Evolutionary conservation across 2,888 invertebrate genomes (phyloP).

Genomic region (Pardosa pseudoannulata): DNA sequence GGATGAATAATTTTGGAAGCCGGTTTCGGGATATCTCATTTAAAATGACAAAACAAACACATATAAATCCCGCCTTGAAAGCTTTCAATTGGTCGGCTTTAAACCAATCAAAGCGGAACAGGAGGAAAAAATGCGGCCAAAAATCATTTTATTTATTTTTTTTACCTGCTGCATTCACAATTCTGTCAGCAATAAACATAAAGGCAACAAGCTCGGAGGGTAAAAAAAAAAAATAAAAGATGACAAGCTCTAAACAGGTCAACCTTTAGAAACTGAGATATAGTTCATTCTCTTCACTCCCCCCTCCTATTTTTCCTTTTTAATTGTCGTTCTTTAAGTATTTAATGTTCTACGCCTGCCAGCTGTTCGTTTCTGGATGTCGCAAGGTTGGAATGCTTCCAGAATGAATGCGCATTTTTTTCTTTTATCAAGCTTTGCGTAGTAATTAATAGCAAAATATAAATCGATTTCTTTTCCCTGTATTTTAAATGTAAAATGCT

Average conservation of each 20-base stretch:
- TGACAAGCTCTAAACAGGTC: constrained; percentile 3
- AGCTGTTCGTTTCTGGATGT: background rate
- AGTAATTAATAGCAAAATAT: no score
- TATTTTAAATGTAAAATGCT: no score
- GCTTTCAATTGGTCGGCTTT: background rate
- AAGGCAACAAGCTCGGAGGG: background rate
- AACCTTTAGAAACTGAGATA: background rate
- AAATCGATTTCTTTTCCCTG: no score
- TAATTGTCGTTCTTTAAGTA: background rate
- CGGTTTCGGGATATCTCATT: background rate
- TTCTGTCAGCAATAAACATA: background rate
- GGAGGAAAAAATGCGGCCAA: constrained; percentile 1
- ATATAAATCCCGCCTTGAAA: background rate
- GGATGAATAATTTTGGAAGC: no score
- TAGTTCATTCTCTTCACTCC: background rate
- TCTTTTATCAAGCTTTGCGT: no score
- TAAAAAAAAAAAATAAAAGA: background rate
- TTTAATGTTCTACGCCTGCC: background rate
- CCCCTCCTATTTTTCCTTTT: background rate
- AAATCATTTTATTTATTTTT: background rate
- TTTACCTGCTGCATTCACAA: background rate
- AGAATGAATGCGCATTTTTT: background rate
- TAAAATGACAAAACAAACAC: background rate
- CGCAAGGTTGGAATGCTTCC: background rate
- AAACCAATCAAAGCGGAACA: background rate